Percentiles rank a stretch among this genome's conserved stretches.
Evolutionary conservation across 2,888 invertebrate genomes (phyloP).

Genomic region (Maniola hyperantus): DNA sequence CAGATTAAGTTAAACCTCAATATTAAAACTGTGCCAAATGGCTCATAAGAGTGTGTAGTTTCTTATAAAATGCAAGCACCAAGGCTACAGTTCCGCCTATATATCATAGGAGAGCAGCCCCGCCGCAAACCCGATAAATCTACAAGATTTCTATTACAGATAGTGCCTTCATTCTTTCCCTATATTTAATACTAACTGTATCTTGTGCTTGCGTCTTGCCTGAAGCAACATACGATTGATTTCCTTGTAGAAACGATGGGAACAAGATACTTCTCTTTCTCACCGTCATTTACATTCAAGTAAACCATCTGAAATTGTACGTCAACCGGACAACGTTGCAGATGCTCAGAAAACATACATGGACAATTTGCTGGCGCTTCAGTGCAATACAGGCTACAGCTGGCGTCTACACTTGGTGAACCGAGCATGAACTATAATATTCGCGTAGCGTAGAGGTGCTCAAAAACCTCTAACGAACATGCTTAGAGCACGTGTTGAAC

Average conservation of each 20-base stretch:
- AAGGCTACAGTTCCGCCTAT: slow-evolving; percentile 61
- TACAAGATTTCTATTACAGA: slow-evolving; percentile 79
- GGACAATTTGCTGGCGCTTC: too few species aligned
- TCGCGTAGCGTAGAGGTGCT: too few species aligned
- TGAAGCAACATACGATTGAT: not conserved
- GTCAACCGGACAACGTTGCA: not conserved
- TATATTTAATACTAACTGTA: slow-evolving; percentile 75
- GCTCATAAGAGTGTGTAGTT: not conserved
- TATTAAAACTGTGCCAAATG: not conserved
- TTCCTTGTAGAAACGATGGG: too few species aligned
- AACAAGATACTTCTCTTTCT: too few species aligned
- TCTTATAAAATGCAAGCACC: slow-evolving; percentile 43
- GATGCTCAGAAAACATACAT: too few species aligned
- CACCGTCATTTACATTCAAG: too few species aligned
- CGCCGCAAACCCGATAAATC: slow-evolving; percentile 76
- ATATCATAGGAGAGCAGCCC: slow-evolving; percentile 67
- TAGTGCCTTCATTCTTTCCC: slow-evolving; percentile 75
- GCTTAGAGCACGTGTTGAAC: too few species aligned
- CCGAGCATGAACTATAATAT: too few species aligned
- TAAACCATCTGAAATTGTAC: too few species aligned
- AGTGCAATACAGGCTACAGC: too few species aligned
- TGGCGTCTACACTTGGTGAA: too few species aligned
- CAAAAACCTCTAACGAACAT: too few species aligned
- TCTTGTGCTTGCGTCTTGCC: not conserved
- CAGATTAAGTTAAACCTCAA: not conserved